Base-by-base conservation (phyloP, 2,888 invertebrate genomes). In the Nebria salina region DNA sequence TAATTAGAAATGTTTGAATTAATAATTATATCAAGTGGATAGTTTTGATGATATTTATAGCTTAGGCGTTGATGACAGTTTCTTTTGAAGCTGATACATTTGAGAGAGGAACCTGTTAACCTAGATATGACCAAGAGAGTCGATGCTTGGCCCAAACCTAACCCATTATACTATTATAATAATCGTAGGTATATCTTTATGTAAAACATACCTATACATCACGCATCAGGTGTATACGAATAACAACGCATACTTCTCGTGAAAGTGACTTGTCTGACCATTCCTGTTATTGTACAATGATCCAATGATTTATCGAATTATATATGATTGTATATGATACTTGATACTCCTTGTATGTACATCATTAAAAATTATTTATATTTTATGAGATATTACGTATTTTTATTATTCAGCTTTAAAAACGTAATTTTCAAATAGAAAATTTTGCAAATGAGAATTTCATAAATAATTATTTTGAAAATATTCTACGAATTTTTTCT, bases 41-140 rank as follows among this genome's bases (percentile, higher is more conserved):
- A 34, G 34, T 34, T 34, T 34, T 34, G 34, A 34, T 34, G 34
- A 34, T 34, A 34, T 34, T 34, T 34, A 34, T 34, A 4, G 34
- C 34, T 34, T 34, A 34, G 34, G 34, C 34, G 34, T 34, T 34
- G 34, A 34, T 34, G 34, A 34, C 34, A 15, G 8, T 66, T 25
- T 66, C 66, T 11, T 9, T 66, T n/a, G 15, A 66, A 66, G 25
- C 66, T 20, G 66, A 66, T 13, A 66, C 15, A 66, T 8, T 8
- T 66, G 66, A n/a, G 13, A 66, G 66, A 66, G 7, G 66, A 66
- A 66, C 66, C 66, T 66, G 66, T 66, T 66, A 66, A 66, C 66
- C 66, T 66, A 66, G 66, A 66, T 66, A 66, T 66, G 66, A 66
- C 1, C 7, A 66, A 66, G 66, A 66, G 15, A 66, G 15, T 15